phyloP scores from a whole-genome alignment of 2,888 invertebrate species.

The Leucania comma region DNA sequence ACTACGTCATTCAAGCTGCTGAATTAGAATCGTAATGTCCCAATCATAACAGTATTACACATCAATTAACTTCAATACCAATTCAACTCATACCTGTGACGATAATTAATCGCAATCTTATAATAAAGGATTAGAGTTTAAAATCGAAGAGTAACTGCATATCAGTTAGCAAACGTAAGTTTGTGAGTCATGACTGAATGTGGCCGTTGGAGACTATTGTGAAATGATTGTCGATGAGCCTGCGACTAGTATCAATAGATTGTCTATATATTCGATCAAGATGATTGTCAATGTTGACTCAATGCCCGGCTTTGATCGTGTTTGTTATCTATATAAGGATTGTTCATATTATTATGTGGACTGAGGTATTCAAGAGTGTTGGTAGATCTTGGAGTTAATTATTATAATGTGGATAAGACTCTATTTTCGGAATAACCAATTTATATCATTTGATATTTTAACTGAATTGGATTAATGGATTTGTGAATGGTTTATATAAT shows the following conservation, averaged over 20 bases:
- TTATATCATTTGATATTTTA: not conserved
- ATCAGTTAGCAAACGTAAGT: slow-evolving; percentile 1
- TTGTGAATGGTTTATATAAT: not conserved
- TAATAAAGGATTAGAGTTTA: slow-evolving; percentile 1
- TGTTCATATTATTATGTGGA: slow-evolving; percentile 6
- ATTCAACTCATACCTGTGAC: not conserved
- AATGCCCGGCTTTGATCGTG: slow-evolving; percentile 30
- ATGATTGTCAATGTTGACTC: slow-evolving; percentile 50
- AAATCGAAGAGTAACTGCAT: not conserved
- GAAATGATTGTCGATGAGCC: slow-evolving; percentile 46
- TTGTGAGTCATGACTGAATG: slow-evolving; percentile 37
- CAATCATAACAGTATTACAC: slow-evolving; percentile 22
- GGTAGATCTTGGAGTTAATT: not conserved
- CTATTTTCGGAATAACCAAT: not conserved
- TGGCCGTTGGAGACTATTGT: slow-evolving; percentile 35
- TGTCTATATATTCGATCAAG: slow-evolving; percentile 47
- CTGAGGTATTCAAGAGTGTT: not conserved
- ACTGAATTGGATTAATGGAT: not conserved
- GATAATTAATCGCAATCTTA: not conserved
- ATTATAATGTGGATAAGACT: not conserved
- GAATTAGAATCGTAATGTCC: slow-evolving; percentile 8
- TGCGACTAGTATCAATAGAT: slow-evolving; percentile 38
- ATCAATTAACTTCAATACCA: slow-evolving; percentile 19
- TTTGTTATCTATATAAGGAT: slow-evolving; percentile 11
- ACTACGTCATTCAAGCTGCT: not conserved